Evolutionary conservation across 2,113 vertebrate species (phyloP), one percentile per base, ranked within the genome.

Genomic region (Ciconia boyciana): DNA sequence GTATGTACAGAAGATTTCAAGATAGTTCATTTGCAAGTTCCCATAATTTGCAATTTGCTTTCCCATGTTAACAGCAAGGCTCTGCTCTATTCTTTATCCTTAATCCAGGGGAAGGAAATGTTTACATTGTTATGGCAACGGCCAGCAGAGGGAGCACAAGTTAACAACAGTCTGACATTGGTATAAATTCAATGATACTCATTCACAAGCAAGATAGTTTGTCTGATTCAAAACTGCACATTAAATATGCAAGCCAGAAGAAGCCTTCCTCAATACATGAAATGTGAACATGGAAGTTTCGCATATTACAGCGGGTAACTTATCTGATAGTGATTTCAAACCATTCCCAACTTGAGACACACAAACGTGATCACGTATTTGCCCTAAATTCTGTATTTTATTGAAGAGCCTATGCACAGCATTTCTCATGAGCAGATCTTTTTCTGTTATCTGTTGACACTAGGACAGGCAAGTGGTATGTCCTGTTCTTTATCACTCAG

Each of bases 61-160:
- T 78, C 64, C 69, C 31, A 25, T 12, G 11, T 46, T 55, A 79
- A 9, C 9, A 72, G 46, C 6, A 15, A 77, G 44, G 28, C 44
- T 71, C 44, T 51, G 34, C 64, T 78, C 4, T 2, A 22, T 28
- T 68, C 58, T 85, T 83, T 64, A 78, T 6, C 54, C 62, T 65
- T 55, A 93, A 87, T 48, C 16, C 31, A 21, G 29, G 46, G 18
- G 34, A 43, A 89, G 25, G 43, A 11, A 10, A 55, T 31, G 39
- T 34, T 93, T 41, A 88, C 13, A 6, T 1, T 7, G 26, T 55
- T 39, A 39, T 7, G 24, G 54, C 44, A 81, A 4, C 7, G 93
- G 43, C 77, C 97, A 86, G 94, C 93, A 97, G 97, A 94, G 93
- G 96, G 96, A 95, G 97, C 94, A 89, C 62, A 52, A 62, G 84